phyloP scores from a whole-genome alignment of 2,888 invertebrate genomes.

The Dendrolimus pini region DNA sequence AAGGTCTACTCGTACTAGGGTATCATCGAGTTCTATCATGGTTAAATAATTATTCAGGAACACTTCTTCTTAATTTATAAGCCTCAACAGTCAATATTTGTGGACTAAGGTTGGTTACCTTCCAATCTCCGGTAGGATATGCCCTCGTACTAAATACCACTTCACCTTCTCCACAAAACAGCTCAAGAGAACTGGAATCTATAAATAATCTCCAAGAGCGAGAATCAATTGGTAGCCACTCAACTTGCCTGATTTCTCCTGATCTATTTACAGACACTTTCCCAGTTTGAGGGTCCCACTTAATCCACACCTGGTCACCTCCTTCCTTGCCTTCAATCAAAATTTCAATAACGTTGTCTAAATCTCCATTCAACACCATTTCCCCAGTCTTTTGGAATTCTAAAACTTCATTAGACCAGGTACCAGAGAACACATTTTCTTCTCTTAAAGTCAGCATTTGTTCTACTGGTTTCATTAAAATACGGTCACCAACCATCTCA shows the following conservation, averaged over 20 bases:
- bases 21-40: no score
- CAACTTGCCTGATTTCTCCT: conserved; percentile 53
- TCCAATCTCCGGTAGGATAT: conserved; percentile 54
- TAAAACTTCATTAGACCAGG: conserved; percentile 23
- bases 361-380: conserved; percentile 37
- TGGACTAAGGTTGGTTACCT: conserved; percentile 42
- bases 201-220: conserved; percentile 50
- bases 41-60: conserved; percentile 29
- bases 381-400: conserved; percentile 49
- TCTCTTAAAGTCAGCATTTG: conserved; percentile 40
- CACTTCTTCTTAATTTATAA: conserved; percentile 43
- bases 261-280: conserved; percentile 49
- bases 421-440: conserved; percentile 24
- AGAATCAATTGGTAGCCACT: conserved; percentile 45
- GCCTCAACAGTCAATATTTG: conserved; percentile 40
- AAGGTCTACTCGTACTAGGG: no score
- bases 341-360: conserved; percentile 37
- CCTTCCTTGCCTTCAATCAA: conserved; percentile 43
- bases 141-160: conserved; percentile 62
- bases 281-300: conserved; percentile 39
- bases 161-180: conserved; percentile 67
- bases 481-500: conserved; percentile 33
- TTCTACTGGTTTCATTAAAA: conserved; percentile 52
- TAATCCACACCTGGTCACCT: conserved; percentile 35
- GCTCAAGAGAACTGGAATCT: conserved; percentile 58